Conservation (phyloP, 2,797 vertebrate genomes). For the Xenopus petersii region DNA sequence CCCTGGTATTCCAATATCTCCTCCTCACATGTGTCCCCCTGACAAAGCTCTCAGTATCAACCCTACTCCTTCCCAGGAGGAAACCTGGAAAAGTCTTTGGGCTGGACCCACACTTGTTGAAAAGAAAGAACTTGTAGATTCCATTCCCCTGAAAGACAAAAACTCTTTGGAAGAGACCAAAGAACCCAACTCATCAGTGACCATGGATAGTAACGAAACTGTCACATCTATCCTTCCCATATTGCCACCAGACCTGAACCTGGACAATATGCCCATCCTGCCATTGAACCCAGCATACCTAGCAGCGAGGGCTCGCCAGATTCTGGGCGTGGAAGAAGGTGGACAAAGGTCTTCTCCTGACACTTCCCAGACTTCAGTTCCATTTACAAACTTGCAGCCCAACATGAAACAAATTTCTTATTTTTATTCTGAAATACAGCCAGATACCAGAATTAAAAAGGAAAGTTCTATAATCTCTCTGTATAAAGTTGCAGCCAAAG, state of each 20-base stretch:
- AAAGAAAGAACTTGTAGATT: background rate
- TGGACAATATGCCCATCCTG: slow-evolving; percentile 13
- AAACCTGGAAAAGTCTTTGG: slow-evolving; percentile 20
- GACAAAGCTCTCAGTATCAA: background rate
- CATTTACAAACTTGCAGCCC: background rate
- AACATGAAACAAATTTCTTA: slow-evolving; percentile 3
- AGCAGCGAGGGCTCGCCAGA: background rate
- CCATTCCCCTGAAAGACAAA: background rate
- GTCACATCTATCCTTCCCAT: background rate
- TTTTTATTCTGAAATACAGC: background rate
- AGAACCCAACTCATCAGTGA: background rate
- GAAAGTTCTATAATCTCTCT: slow-evolving; percentile 13
- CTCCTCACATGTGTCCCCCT: background rate
- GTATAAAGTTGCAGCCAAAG: background rate
- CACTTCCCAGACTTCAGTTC: background rate
- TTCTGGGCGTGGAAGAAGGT: background rate
- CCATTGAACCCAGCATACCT: slow-evolving; percentile 15
- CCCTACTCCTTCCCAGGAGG: background rate
- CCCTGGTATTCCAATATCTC: background rate
- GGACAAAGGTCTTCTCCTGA: slow-evolving; percentile 9
- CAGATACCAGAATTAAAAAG: slow-evolving; percentile 31
- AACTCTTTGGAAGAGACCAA: slow-evolving; percentile 10
- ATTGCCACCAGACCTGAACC: background rate
- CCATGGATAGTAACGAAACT: background rate
- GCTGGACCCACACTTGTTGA: slow-evolving; percentile 1